A percentile compares a stretch with the other conserved stretches of the same genome.
Conservation (phyloP, 2,888 invertebrate species). For the Neoitamus cyanurus region DNA sequence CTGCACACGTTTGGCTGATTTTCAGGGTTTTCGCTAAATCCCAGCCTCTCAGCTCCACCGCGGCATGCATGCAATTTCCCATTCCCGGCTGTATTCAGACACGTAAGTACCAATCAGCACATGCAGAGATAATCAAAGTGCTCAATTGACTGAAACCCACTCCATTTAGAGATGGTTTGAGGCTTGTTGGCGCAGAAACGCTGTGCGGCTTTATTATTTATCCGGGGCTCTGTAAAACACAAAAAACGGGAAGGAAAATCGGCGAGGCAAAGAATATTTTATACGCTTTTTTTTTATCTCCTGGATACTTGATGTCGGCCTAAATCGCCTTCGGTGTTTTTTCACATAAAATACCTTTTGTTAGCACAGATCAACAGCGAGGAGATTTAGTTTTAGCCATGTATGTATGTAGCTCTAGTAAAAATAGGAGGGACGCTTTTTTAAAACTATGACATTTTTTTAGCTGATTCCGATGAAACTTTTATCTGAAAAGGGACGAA, state of each 20-base stretch:
- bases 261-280: not conserved
- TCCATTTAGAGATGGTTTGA: not conserved
- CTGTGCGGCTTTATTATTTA: not conserved
- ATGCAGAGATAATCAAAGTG: constrained; percentile 5
- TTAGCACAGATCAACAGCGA: no score
- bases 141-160: constrained; percentile 5
- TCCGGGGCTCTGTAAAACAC: not conserved
- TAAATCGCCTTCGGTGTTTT: not conserved
- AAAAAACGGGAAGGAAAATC: not conserved
- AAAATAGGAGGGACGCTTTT: no score
- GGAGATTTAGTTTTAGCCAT: no score
- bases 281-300: not conserved
- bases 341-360: no score
- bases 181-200: not conserved
- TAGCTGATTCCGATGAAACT: no score
- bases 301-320: not conserved
- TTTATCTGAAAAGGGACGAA: no score
- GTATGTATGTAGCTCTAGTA: no score
- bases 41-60: not conserved
- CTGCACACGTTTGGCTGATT: not conserved
- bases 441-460: no score
- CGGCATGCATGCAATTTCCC: not conserved
- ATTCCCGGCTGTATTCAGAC: not conserved
- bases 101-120: not conserved
- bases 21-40: not conserved